phyloP scores from a whole-genome alignment of 1,140 invertebrate genomes.

The Cephus cinctus region DNA sequence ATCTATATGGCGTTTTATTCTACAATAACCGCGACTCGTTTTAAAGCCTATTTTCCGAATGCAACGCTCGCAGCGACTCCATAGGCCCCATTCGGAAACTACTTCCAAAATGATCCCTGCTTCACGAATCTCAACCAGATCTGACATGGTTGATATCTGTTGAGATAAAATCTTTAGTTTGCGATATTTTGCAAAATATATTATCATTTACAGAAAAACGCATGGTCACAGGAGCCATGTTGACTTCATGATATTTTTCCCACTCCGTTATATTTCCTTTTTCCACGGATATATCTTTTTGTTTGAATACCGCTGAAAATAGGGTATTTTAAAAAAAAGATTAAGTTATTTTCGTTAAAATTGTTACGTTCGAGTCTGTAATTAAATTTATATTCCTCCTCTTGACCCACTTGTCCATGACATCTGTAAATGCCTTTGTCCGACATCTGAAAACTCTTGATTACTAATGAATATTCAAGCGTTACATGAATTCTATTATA shows the following conservation, averaged over 20 bases:
- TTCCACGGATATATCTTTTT: conserved; percentile 27
- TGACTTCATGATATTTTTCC: conserved; percentile 51
- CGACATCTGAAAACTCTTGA: conserved; percentile 37
- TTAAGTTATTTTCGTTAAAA: too few species aligned
- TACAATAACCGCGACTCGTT: conserved; percentile 34
- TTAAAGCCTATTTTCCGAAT: conserved; percentile 32
- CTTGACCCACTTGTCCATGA: conserved; percentile 46
- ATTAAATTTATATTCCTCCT: conserved; percentile 54
- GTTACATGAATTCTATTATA: conserved; percentile 48
- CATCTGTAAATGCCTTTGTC: conserved; percentile 58
- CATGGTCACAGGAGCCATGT: conserved; percentile 44
- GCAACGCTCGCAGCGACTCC: conserved; percentile 43
- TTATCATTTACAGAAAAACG: conserved; percentile 37
- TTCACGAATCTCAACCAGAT: conserved; percentile 36
- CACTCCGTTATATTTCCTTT: conserved; percentile 53
- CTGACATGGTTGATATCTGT: conserved; percentile 43
- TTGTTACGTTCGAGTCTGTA: conserved; percentile 54
- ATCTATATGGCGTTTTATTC: conserved; percentile 35
- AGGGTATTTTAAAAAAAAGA: conserved; percentile 3
- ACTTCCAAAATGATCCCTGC: conserved; percentile 42
- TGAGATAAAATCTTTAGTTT: background rate
- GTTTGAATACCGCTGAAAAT: conserved; percentile 38
- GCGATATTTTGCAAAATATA: background rate
- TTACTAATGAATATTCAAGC: conserved; percentile 49
- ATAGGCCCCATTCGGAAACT: conserved; percentile 40